Evolutionary conservation across 2,888 invertebrate genomes (phyloP).

Genomic region (Ophion ventricosus): DNA sequence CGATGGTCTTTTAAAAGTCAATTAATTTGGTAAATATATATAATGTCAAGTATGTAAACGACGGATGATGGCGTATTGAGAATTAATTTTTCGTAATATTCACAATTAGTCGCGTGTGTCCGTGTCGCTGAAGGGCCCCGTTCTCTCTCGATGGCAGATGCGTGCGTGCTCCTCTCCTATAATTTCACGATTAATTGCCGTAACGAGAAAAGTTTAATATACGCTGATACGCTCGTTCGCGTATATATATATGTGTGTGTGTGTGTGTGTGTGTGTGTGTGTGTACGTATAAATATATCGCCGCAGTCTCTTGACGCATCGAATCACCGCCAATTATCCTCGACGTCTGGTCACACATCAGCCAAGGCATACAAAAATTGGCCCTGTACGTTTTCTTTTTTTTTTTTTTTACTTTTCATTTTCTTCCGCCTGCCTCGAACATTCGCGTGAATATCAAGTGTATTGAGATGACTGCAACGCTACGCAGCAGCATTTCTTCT

Average conservation of each 20-base stretch:
- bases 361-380: not conserved
- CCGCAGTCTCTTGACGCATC: slow-evolving; percentile 24
- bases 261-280: no score
- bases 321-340: slow-evolving; percentile 55
- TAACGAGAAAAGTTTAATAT: slow-evolving; percentile 66
- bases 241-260: not conserved
- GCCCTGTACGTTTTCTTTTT: not conserved
- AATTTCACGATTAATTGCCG: slow-evolving; percentile 76
- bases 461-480: not conserved
- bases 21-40: slow-evolving; percentile 49
- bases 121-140: not conserved
- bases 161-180: slow-evolving; percentile 60
- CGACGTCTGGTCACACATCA: slow-evolving; percentile 11
- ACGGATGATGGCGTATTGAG: slow-evolving; percentile 29
- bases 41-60: slow-evolving; percentile 7
- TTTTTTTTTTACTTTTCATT: slow-evolving; percentile 1
- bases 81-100: slow-evolving; percentile 58
- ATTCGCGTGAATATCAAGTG: not conserved
- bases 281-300: not conserved
- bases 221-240: slow-evolving; percentile 32
- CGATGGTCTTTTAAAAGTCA: slow-evolving; percentile 40
- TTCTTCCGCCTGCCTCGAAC: not conserved
- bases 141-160: slow-evolving; percentile 33
- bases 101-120: slow-evolving; percentile 50
- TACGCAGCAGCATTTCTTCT: not conserved